Evolutionary conservation across 2,888 invertebrate genomes (phyloP), one percentile per base, ranked within the genome.

Genomic region (Globia sparganii): DNA sequence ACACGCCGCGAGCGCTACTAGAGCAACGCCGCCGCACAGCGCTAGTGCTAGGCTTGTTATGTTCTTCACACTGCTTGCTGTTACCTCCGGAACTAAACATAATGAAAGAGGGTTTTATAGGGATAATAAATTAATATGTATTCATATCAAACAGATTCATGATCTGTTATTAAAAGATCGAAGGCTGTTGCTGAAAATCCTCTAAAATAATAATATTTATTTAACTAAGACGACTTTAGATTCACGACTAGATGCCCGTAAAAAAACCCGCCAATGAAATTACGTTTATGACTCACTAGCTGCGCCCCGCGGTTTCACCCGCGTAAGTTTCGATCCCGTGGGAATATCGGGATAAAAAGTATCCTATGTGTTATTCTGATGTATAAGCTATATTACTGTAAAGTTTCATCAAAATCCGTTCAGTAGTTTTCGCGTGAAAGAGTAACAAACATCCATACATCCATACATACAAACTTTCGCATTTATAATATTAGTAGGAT

Each of bases 1-100:
- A 92, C 96, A 96, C 87, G 96, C 96, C 83, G 93, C 93, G 85
- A 96, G 92, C 85, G 96, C 96, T 75, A 96, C 90, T 81, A 96
- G 87, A 79, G 93, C 92, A 87, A 96, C 96, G 85, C 96, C 96
- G 72, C 96, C 96, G 90, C 94, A 95, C 85, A 96, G 89, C 72
- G 96, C 93, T 76, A 96, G 90, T 75, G 96, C 89, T 46, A 96
- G 84, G 53, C 94, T 95, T 72, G 95, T 95, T 71, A 96, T 95
- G 86, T 96, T 94, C 34, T 93, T 87, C 77, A 96, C 95, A 3
- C 94, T 92, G 88, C 94, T 95, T 72, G 85, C 88, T 1, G 92
- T 82, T 73, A 88, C 88, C n/a, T 78, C 86, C 1, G 84, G 83
- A 65, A 78, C 92, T 92, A 56, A 31, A 76, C 0, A 28, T 18